Evolutionary conservation across 2,888 invertebrate species (phyloP), one percentile per base, ranked within the genome.

Genomic region (Drosophila sordidapex): DNA sequence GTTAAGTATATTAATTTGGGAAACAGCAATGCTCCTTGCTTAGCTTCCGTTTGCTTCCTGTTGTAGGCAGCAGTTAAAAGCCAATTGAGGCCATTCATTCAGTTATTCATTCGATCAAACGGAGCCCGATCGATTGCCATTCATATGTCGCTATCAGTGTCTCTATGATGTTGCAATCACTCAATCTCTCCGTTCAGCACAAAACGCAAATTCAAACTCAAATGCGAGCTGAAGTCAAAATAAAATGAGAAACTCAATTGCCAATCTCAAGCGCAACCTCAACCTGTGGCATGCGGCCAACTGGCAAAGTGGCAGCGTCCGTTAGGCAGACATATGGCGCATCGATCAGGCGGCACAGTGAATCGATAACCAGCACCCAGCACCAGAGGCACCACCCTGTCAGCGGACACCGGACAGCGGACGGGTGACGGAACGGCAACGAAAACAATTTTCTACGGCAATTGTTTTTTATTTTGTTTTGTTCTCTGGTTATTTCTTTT

Each of bases 391-490:
- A 66, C 46, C 46, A 46, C 46, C 46, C 46, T 8, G 46, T 25
- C 46, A 46, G 46, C 46, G 46, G 15, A 15, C 36, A 15, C 15
- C 36, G 15, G 36, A 46, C 46, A 8, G 46, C 21, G 13, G 29
- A 58, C 63, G 46, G 54, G 11, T 52, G 52, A 31, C n/a, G 27
- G 21, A 66, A 59, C 57, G 51, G 29, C 63, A 57, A 66, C 49
- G 54, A 79, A 79, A 79, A 74, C 79, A 79, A 82, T 81, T 81
- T 81, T 82, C 82, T 67, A 76, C 70, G 69, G 76, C 82, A 80
- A 81, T 77, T 81, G 78, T 70, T 67, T 74, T 78, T 63, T 61
- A 40, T 33, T 56, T 38, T 43, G 25, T 27, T 51, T 21, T 49
- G 48, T 27, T 58, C 33, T 59, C 33, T 62, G 25, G 5, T 18